Base-by-base conservation (phyloP, 2,113 vertebrate genomes). In the Trinectes maculatus region DNA sequence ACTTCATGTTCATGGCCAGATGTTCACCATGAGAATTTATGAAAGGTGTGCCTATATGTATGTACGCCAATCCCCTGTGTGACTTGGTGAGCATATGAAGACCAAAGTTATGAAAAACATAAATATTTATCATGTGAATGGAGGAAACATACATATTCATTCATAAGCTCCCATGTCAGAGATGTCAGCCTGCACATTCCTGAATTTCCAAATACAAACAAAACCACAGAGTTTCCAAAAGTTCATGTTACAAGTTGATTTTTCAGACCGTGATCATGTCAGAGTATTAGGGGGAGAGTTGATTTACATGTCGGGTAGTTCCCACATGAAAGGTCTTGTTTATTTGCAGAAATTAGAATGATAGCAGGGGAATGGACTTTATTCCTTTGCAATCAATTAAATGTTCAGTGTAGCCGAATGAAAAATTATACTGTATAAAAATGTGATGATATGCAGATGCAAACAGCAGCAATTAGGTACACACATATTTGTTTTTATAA, bases 121-220 rank as follows among this genome's bases (percentile, higher is more conserved):
- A 43, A 65, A 81, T 72, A 79, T 79, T 48, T 51, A 77, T 59
- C 25, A 69, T 48, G 57, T 56, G 16, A 64, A 64, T 33, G 26
- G 39, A 47, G 77, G 62, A 79, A 81, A 48, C 67, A 75, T 81
- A 48, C 67, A 85, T 85, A 81, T 81, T 78, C 71, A 75, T 69
- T 46, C 44, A 39, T 6, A 31, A 12, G 34, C 48, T 36, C 26
- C 54, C 55, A 13, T 76, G 40, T 54, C 46, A 29, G 19, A 69
- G 28, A 68, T 52, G 61, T 77, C 70, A 65, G 9, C 49, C 54
- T 61, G 28, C 22, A 37, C 52, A 68, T 64, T 58, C 53, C 56
- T 74, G 47, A n/a, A 58, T 53, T 65, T 73, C n/a, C 49, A 76
- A 65, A 70, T 12, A 58, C 29, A 73, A 78, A 74, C 29, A 63